phyloP scores from a whole-genome alignment of 2,113 vertebrate genomes.

The Naja naja region DNA sequence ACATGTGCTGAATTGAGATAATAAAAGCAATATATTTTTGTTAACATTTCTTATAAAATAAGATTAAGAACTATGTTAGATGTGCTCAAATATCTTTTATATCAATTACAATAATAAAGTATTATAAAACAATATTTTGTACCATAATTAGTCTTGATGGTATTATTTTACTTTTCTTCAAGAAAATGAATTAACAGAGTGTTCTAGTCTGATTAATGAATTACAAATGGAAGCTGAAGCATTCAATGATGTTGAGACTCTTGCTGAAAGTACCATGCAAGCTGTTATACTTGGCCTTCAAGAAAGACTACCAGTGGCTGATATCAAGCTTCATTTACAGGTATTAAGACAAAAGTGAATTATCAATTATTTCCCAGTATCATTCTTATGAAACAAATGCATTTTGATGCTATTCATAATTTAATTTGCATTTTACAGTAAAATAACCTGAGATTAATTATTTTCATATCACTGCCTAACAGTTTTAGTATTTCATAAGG shows the following conservation, averaged over 20 bases:
- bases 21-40: background rate
- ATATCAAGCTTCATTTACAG: conserved; percentile 75
- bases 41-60: background rate
- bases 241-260: conserved; percentile 78
- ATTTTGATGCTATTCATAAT: background rate
- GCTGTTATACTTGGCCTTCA: conserved; percentile 74
- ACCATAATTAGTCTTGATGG: background rate
- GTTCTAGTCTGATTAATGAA: conserved; percentile 73
- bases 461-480: background rate
- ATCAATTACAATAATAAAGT: background rate
- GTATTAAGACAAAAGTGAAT: conserved; percentile 62
- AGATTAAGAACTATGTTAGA: background rate
- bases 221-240: conserved; percentile 75
- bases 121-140: background rate
- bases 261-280: conserved; percentile 83
- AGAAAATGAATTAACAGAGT: conserved; percentile 74
- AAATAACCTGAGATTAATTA: background rate
- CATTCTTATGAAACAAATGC: background rate
- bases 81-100: background rate
- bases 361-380: background rate
- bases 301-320: conserved; percentile 70
- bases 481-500: background rate
- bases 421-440: too few species aligned
- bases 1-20: background rate
- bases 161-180: conserved; percentile 23